Evolutionary conservation across 2,113 vertebrate genomes (phyloP).

Genomic region (Vombatus ursinus): DNA sequence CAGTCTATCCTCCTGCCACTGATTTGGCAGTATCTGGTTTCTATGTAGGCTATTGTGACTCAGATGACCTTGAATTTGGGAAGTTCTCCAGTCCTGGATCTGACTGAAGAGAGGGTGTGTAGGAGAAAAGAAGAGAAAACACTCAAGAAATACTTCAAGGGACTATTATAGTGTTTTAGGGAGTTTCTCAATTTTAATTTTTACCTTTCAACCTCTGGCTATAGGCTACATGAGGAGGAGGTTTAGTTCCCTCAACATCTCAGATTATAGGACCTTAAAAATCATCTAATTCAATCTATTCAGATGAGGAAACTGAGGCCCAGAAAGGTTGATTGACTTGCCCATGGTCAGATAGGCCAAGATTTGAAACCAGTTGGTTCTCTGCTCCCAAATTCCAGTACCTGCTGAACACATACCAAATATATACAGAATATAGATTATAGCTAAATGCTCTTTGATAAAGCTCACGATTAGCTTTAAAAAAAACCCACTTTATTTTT

Average conservation of each 20-base stretch:
- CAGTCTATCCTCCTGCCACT: neutral
- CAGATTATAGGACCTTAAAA: neutral
- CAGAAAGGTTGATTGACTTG: neutral
- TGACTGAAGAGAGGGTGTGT: neutral
- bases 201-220: neutral
- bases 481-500: too few species aligned
- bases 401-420: neutral
- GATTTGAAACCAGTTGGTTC: neutral
- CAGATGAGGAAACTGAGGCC: neutral
- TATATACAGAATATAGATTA: neutral
- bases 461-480: too few species aligned
- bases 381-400: neutral
- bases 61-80: neutral
- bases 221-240: too few species aligned
- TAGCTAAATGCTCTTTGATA: neutral
- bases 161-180: neutral
- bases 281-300: neutral
- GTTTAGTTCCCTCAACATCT: neutral
- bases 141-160: neutral
- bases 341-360: neutral
- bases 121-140: neutral
- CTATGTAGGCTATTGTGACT: neutral
- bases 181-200: neutral
- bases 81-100: neutral
- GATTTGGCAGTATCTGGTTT: neutral